These are phyloP conservation scores for Sphenopsis melanotis DNA, from an alignment of 2,797 vertebrate species.

Conservation along the genomic window DNA sequence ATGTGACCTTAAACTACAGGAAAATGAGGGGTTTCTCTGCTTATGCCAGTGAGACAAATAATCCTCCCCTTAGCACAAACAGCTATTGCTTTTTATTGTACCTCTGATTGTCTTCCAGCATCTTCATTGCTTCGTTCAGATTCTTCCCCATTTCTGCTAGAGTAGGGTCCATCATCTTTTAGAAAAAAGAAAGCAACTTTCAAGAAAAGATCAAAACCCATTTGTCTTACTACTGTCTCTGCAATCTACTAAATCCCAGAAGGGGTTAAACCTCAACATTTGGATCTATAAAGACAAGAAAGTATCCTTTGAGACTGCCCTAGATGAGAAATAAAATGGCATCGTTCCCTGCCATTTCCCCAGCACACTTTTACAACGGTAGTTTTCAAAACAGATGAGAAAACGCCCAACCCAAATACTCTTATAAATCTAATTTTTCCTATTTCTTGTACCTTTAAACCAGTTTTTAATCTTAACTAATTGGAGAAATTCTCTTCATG, in stretches of 20 bases:
- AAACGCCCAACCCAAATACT: neutral
- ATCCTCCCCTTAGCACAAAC: neutral
- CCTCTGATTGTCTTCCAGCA: slow-evolving; percentile 86
- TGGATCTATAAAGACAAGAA: neutral
- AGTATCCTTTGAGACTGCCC: neutral
- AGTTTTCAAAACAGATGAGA: neutral
- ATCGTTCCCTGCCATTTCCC: neutral
- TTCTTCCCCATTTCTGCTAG: slow-evolving; percentile 90
- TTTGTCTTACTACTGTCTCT: neutral
- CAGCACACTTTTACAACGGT: neutral
- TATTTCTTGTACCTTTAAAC: neutral
- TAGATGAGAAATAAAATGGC: neutral
- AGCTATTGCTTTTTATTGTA: slow-evolving; percentile 19
- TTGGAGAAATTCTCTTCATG: neutral
- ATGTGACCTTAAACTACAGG: neutral
- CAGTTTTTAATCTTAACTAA: neutral
- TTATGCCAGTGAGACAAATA: neutral
- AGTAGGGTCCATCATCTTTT: slow-evolving; percentile 84
- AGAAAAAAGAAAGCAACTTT: neutral
- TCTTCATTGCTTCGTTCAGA: slow-evolving; percentile 91
- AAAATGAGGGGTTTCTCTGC: neutral
- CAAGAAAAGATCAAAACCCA: neutral
- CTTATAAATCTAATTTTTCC: neutral
- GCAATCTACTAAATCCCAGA: neutral
- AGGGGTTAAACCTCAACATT: neutral